Base-by-base conservation (phyloP, 30 jellyfish, hydroid and myxozoan species). In the Thelohanellus kitauei region DNA sequence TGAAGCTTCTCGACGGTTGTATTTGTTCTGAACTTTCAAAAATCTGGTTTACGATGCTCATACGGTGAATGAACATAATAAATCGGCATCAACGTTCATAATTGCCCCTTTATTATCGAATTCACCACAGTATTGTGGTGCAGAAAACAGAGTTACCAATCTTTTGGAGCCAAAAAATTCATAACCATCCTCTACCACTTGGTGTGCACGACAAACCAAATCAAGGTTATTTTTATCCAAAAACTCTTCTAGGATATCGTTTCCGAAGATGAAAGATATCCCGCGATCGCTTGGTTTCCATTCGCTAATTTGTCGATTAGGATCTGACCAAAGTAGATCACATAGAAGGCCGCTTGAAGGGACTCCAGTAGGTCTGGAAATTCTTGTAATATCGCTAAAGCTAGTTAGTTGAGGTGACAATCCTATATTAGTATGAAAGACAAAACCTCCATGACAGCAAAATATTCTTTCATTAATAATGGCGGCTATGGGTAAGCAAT, bases 171-270 rank as follows among this genome's bases (percentile, higher is more conserved):
- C 98, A 37, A 57, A 80, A 35, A 80, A 80, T 46, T 80, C 98
- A 54, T 80, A 80, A 22, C 98, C 98, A 58, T 80, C 98, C 65
- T 80, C 98, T 14, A 80, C 98, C 8, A 78, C 95, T 53, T 78
- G 95, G 39, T 80, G 98, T 18, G 98, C 98, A 25, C 98, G 49
- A 54, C 98, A 80, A 15, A 80, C 65, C 20, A 80, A 66, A 47
- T 80, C 98, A 20, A 80, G 50, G 42, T 80, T 12, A 27, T 27
- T 6, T 5, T 12, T 6, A 27, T 12, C 35, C 6, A 27, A 12
- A 27, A 27, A 27, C n/a, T 27, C n/a, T 5, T 12, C n/a, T 6
- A 27, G 10, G 12, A 27, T 12, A 12, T 27, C 35, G 12, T 6
- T 12, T 5, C 35, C 35, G 12, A 27, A 27, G 35, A 12, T 27